phyloP scores from a whole-genome alignment of 2,113 vertebrate genomes.

The Phylloscopus trochilus region DNA sequence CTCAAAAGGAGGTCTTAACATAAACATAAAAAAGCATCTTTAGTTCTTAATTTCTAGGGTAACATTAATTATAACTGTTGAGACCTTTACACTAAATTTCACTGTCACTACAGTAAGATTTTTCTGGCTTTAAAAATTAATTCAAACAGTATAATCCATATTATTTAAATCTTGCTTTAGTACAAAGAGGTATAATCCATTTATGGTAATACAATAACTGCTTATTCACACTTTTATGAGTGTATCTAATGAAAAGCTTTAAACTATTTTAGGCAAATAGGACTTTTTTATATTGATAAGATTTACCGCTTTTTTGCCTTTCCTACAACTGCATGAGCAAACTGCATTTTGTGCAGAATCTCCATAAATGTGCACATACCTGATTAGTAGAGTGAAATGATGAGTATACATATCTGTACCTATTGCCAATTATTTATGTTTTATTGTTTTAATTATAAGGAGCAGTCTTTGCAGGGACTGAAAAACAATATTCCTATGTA shows the following conservation, averaged over 20 bases:
- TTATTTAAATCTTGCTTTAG: constrained; percentile 12
- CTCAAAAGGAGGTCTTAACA: not conserved
- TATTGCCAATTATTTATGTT: constrained; percentile 42
- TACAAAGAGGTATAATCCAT: not conserved
- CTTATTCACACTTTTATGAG: constrained; percentile 28
- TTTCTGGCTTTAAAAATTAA: constrained; percentile 15
- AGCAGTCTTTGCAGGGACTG: not conserved
- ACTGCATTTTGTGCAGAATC: not conserved
- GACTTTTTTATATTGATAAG: not conserved
- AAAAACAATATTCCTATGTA: not conserved
- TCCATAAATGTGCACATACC: constrained; percentile 5
- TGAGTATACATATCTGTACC: not conserved
- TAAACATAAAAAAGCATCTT: not conserved
- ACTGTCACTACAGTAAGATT: not conserved
- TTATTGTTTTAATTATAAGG: constrained; percentile 72
- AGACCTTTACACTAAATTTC: not conserved
- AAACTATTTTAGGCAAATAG: not conserved
- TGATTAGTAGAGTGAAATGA: constrained; percentile 26
- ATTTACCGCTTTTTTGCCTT: not conserved
- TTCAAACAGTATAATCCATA: not conserved
- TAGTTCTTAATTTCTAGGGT: not conserved
- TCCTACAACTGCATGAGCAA: not conserved
- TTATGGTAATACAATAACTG: constrained; percentile 1
- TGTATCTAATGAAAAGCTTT: constrained; percentile 24
- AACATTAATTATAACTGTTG: not conserved